These are phyloP conservation scores for Hypomecis punctinalis DNA, from an alignment of 2,888 invertebrate species.

Conservation along the genomic window DNA sequence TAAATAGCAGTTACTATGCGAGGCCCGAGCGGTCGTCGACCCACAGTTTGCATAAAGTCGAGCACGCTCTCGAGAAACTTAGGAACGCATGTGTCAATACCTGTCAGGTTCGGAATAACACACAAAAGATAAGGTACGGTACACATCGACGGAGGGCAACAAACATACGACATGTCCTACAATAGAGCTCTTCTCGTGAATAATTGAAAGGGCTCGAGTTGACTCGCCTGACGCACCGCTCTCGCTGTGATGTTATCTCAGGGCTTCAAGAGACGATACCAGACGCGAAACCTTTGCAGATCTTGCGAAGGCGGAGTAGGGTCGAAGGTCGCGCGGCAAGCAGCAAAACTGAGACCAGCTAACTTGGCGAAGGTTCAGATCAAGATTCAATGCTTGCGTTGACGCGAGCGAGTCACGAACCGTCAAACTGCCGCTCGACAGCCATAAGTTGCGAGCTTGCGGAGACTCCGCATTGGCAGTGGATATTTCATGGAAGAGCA, in stretches of 20 bases:
- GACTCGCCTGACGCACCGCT: constrained; percentile 57
- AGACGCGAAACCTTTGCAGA: constrained; percentile 28
- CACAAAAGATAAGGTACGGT: constrained; percentile 52
- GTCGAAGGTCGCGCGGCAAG: constrained; percentile 43
- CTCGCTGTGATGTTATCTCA: constrained; percentile 61
- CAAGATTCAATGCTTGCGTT: constrained; percentile 70
- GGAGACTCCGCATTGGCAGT: constrained; percentile 30
- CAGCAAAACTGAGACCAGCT: constrained; percentile 32
- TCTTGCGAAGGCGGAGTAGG: constrained; percentile 34
- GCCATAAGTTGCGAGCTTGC: constrained; percentile 35
- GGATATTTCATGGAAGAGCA: constrained; percentile 19
- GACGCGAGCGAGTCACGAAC: constrained; percentile 71
- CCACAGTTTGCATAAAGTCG: constrained; percentile 37
- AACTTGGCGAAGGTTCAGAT: constrained; percentile 55
- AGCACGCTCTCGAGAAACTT: constrained; percentile 37
- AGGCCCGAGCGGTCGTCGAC: constrained; percentile 34
- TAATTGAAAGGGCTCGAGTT: constrained; percentile 69
- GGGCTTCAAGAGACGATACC: constrained; percentile 43
- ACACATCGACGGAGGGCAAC: constrained; percentile 51
- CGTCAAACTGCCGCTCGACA: constrained; percentile 53
- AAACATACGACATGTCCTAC: constrained; percentile 56
- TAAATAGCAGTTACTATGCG: constrained; percentile 5
- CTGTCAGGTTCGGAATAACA: constrained; percentile 44
- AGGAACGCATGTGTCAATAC: constrained; percentile 48
- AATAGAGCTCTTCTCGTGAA: constrained; percentile 67